Evolutionary conservation across 1,140 invertebrate genomes (phyloP).

Genomic region (Atopsyche davidsoni): DNA sequence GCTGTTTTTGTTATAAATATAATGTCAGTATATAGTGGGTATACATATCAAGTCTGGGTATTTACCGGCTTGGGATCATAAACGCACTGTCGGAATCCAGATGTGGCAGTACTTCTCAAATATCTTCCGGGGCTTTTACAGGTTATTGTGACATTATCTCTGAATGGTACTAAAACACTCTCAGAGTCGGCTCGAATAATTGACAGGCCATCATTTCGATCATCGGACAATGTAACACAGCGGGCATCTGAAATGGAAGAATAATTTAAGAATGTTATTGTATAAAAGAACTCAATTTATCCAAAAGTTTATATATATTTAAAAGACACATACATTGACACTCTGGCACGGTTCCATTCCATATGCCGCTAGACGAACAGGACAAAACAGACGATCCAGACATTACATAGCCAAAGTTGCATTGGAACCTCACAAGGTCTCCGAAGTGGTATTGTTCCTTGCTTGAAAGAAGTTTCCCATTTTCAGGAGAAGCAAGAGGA

Average conservation of each 20-base stretch:
- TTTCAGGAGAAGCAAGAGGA: conserved; percentile 70
- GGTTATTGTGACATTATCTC: conserved; percentile 81
- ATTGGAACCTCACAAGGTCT: conserved; percentile 86
- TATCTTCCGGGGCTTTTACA: conserved; percentile 73
- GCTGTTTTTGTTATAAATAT: too few species aligned
- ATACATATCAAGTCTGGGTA: conserved; percentile 21
- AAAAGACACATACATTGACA: conserved; percentile 73
- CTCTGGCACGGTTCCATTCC: conserved; percentile 90
- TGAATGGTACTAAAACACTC: conserved; percentile 78
- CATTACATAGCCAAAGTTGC: conserved; percentile 92
- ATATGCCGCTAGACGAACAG: conserved; percentile 84
- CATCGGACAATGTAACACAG: conserved; percentile 83
- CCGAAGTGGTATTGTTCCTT: conserved; percentile 81
- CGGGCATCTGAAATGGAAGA: conserved; percentile 64
- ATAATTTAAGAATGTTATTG: conserved; percentile 2
- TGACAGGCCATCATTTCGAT: conserved; percentile 76
- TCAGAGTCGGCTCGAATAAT: conserved; percentile 70
- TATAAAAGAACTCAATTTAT: conserved; percentile 2
- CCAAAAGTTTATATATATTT: neutral
- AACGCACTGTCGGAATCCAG: conserved; percentile 86
- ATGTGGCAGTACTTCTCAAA: conserved; percentile 71
- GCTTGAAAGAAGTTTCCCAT: conserved; percentile 81
- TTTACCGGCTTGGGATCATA: conserved; percentile 84
- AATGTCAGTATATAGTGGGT: too few species aligned
- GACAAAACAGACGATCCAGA: conserved; percentile 74